A percentile compares a stretch with the other conserved stretches of the same genome.
Conservation (phyloP, 1,140 invertebrate genomes). For the Gerris buenoi region DNA sequence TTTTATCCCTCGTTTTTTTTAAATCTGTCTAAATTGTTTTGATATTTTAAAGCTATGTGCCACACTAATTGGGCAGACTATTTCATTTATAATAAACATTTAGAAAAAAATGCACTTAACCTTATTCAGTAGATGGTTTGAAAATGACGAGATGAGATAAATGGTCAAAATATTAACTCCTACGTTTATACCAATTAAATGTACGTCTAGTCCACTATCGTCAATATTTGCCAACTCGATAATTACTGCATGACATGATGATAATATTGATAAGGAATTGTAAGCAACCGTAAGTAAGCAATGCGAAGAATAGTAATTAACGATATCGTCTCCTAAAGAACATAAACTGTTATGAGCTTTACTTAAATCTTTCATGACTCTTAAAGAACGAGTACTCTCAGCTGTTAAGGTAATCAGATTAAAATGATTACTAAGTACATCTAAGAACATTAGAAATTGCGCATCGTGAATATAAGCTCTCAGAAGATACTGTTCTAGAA, state of each 20-base stretch:
- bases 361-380: neutral
- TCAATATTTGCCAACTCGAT: neutral
- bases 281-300: neutral
- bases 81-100: too few species aligned
- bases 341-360: neutral
- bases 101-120: too few species aligned
- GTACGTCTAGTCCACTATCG: neutral
- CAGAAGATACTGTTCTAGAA: neutral
- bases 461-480: neutral
- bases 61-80: too few species aligned
- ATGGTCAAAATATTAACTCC: neutral
- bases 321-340: neutral
- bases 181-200: neutral
- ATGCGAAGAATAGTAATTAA: neutral
- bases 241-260: neutral
- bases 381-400: neutral
- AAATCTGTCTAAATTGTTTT: too few species aligned
- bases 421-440: neutral
- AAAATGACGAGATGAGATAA: neutral
- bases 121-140: too few species aligned
- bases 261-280: neutral
- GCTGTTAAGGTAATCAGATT: neutral
- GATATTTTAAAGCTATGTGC: too few species aligned
- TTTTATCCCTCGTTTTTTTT: too few species aligned
- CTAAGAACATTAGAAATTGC: neutral